Evolutionary conservation across 2,797 vertebrate species (phyloP).

Genomic region (Coccyzus lansbergi): DNA sequence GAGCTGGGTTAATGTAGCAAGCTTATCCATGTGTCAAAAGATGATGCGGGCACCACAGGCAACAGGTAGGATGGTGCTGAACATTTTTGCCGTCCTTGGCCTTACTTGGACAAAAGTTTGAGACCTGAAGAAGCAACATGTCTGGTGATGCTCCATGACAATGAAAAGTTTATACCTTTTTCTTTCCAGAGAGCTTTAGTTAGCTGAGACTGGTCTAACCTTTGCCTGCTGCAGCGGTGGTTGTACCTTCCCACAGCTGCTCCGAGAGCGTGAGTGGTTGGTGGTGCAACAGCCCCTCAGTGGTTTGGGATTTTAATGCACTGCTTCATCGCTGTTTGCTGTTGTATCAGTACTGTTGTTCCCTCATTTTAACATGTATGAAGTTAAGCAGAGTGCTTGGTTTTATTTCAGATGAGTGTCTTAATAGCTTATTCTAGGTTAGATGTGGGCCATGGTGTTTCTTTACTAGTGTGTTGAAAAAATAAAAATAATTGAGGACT

Average conservation of each 20-base stretch:
- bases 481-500: neutral
- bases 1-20: neutral
- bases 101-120: neutral
- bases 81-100: neutral
- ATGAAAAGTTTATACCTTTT: neutral
- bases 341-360: accelerated
- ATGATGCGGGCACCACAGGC: accelerated
- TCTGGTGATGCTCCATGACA: neutral
- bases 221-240: neutral
- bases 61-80: neutral
- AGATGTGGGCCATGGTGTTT: neutral
- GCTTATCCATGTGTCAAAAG: neutral
- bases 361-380: neutral
- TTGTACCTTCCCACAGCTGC: neutral
- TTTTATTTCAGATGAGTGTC: neutral
- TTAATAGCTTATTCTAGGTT: neutral
- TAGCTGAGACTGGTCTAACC: neutral
- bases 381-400: neutral
- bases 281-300: accelerated
- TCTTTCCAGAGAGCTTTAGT: neutral
- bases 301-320: neutral
- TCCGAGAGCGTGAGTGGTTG: neutral
- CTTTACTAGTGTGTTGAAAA: neutral
- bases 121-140: neutral
- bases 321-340: neutral